Conservation (phyloP, 2,797 vertebrate species). For the Acipenser transmontanus region DNA sequence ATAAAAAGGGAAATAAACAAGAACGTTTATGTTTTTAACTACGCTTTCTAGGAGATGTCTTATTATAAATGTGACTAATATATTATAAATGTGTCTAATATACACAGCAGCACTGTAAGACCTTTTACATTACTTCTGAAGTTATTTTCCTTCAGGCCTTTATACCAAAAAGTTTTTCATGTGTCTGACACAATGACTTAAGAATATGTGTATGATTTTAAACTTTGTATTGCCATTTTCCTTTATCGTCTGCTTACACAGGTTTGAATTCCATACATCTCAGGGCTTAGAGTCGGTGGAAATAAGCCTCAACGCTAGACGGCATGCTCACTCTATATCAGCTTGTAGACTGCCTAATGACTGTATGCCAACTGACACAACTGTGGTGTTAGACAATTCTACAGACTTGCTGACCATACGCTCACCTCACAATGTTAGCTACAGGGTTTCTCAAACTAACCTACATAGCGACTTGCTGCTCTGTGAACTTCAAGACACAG, state of each 20-base stretch:
- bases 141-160: no score
- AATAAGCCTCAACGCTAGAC: slow-evolving; percentile 45
- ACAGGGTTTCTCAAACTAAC: slow-evolving; percentile 34
- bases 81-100: no score
- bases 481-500: slow-evolving; percentile 31
- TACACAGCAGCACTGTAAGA: no score
- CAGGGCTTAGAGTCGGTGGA: slow-evolving; percentile 19
- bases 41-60: no score
- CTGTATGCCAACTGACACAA: slow-evolving; percentile 39
- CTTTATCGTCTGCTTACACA: not conserved
- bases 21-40: no score
- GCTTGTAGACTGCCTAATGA: slow-evolving; percentile 35
- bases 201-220: slow-evolving; percentile 9
- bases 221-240: not conserved
- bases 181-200: slow-evolving; percentile 26
- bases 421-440: slow-evolving; percentile 48
- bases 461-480: slow-evolving; percentile 49
- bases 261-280: not conserved
- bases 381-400: slow-evolving; percentile 28
- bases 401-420: slow-evolving; percentile 60
- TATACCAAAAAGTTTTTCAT: no score
- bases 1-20: no score
- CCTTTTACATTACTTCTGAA: no score
- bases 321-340: slow-evolving; percentile 57
- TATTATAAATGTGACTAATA: no score